phyloP scores from a whole-genome alignment of 2,888 invertebrate species.

The Lissonota sp. region DNA sequence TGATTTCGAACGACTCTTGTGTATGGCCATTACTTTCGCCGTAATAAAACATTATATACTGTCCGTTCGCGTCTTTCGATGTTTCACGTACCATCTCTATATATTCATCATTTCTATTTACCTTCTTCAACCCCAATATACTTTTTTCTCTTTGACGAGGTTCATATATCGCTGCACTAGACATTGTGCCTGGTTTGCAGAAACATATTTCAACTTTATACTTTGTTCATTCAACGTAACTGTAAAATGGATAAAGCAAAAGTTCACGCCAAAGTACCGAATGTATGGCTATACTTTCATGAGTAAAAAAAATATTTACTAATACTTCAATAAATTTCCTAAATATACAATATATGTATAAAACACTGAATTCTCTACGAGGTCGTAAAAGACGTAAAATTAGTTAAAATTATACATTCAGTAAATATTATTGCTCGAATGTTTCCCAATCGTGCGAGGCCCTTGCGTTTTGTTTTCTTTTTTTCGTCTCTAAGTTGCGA shows the following conservation, averaged over 20 bases:
- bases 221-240: too few relatives aligned
- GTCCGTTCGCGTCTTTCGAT: conserved; percentile 33
- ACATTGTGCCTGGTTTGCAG: too few relatives aligned
- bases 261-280: too few relatives aligned
- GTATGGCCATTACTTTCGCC: conserved; percentile 29
- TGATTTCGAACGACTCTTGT: conserved; percentile 29
- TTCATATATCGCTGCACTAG: not conserved
- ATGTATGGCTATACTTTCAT: too few relatives aligned
- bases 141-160: not conserved
- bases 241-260: too few relatives aligned
- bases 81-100: conserved; percentile 8
- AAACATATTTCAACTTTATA: too few relatives aligned
- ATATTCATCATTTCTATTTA: not conserved
- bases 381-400: not conserved
- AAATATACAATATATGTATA: not conserved
- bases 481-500: not conserved
- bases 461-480: not conserved
- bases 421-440: not conserved
- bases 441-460: not conserved
- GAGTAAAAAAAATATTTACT: too few relatives aligned
- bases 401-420: not conserved
- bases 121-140: not conserved
- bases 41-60: conserved; percentile 45
- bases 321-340: too few relatives aligned
- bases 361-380: not conserved